Percentiles rank a stretch among this genome's conserved stretches.
These are phyloP conservation scores for Diplolepis rosae DNA, from an alignment of 2,888 invertebrate genomes.

Conservation along the genomic window DNA sequence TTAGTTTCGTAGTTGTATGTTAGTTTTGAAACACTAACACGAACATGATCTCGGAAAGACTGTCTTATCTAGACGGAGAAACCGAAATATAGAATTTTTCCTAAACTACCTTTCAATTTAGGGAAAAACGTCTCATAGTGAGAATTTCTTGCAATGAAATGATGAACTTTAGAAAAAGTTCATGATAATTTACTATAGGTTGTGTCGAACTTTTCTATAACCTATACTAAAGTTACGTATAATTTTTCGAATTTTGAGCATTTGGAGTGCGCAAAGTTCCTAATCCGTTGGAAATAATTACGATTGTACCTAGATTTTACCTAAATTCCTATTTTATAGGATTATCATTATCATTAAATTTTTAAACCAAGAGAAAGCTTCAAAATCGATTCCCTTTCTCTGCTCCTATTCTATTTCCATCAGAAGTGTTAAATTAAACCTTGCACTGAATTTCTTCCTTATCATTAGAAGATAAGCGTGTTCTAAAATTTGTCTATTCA, in stretches of 20 bases:
- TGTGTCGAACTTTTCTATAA: too few species aligned
- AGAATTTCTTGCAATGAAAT: too few species aligned
- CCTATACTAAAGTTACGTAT: too few species aligned
- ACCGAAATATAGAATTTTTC: too few species aligned
- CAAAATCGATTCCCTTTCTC: not conserved
- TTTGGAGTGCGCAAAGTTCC: too few species aligned
- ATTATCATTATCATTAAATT: not conserved
- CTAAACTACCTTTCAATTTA: too few species aligned
- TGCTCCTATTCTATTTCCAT: not conserved
- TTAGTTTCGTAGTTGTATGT: not conserved
- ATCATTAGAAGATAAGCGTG: not conserved
- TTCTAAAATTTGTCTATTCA: not conserved
- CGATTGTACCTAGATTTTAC: not conserved
- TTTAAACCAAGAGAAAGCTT: not conserved
- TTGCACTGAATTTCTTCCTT: not conserved
- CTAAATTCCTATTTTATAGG: not conserved
- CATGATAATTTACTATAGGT: too few species aligned
- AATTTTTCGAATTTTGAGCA: too few species aligned
- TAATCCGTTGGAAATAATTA: too few species aligned
- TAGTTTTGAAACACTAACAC: not conserved
- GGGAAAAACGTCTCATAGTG: too few species aligned
- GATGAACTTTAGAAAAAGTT: too few species aligned
- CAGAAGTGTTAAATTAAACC: not conserved
- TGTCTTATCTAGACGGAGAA: not conserved
- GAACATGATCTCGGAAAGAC: too few species aligned